Base-by-base conservation (phyloP, 2,113 vertebrate genomes). In the Dicaeum eximium region DNA sequence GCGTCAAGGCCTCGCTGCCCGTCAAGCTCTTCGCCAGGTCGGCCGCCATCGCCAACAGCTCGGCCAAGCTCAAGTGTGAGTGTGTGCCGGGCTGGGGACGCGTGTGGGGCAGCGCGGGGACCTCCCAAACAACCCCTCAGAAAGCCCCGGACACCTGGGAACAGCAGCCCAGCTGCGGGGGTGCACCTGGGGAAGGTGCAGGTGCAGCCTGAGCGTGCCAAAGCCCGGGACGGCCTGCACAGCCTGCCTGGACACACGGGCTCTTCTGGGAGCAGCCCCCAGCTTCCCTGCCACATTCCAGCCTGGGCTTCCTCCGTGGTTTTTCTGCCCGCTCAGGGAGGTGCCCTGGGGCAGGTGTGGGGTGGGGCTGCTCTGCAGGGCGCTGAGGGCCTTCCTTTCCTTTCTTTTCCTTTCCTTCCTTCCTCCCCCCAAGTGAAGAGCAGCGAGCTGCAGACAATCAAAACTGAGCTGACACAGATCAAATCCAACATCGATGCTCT, bases 401-500 rank as follows among this genome's bases (percentile, higher is more conserved):
- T 81, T 60, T 18, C n/a, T n/a, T n/a, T 30, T 73, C 17, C 57
- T 23, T 85, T 51, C 19, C 31, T 81, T 61, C 35, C 79, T 84
- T 91, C 69, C 47, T 85, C 62, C 91, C 40, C 71, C 67, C 94
- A 97, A 98, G 99, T 98, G 97, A 99, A 98, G 97, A 98, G 98
- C 83, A 98, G 98, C 7, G 99, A 99, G 77, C 98, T 99, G 64
- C 99, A 99, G 86, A 97, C 98, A 10, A 99, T 99, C 96, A 99
- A 99, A 97, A 98, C 98, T 1, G 99, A 99, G 93, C 95, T 99
- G 96, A 99, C 98, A 3, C 99, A 99, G 98, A 99, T 99, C 96
- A 99, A 99, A 96, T 98, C 98, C 94, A 99, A 99, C 98, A 99
- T 99, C 2, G 99, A 99, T 11, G 98, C 99, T 38, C 97, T 99